Evolutionary conservation across 2,113 vertebrate genomes (phyloP).

Genomic region (Syngnathus scovelli): DNA sequence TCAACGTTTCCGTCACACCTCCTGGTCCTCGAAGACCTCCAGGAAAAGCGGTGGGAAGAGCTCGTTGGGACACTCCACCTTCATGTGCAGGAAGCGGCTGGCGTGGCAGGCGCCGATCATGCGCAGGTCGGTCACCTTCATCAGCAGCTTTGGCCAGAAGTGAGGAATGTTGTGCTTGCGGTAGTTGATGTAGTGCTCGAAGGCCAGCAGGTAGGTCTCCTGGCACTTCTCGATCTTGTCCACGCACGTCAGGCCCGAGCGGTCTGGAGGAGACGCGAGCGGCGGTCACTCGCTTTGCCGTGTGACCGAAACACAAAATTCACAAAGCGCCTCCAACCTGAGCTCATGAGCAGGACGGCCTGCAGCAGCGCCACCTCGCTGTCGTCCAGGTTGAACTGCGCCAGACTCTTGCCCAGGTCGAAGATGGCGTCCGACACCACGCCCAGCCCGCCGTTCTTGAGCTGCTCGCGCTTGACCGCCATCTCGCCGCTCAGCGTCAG

Average conservation of each 20-base stretch:
- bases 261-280: constrained; percentile 69
- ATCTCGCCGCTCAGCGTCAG: constrained; percentile 91
- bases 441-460: constrained; percentile 88
- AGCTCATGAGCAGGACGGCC: constrained; percentile 92
- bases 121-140: constrained; percentile 99
- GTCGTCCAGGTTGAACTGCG: constrained; percentile 92
- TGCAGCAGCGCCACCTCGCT: constrained; percentile 91
- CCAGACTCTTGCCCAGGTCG: constrained; percentile 89
- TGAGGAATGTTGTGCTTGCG: constrained; percentile 97
- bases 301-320: too few species aligned
- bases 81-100: constrained; percentile 99
- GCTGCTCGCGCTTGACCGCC: constrained; percentile 88
- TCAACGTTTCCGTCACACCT: constrained; percentile 51
- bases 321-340: constrained; percentile 50
- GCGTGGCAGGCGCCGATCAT: constrained; percentile 99
- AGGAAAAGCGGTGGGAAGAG: constrained; percentile 95
- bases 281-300: too few species aligned
- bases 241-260: constrained; percentile 85
- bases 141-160: constrained; percentile 99
- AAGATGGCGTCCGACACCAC: constrained; percentile 95
- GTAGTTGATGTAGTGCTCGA: constrained; percentile 99
- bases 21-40: constrained; percentile 94
- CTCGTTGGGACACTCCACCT: constrained; percentile 99
- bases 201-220: constrained; percentile 95
- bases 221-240: constrained; percentile 98